phyloP scores from a whole-genome alignment of 2,888 invertebrate genomes.

The Cheilosia urbana region DNA sequence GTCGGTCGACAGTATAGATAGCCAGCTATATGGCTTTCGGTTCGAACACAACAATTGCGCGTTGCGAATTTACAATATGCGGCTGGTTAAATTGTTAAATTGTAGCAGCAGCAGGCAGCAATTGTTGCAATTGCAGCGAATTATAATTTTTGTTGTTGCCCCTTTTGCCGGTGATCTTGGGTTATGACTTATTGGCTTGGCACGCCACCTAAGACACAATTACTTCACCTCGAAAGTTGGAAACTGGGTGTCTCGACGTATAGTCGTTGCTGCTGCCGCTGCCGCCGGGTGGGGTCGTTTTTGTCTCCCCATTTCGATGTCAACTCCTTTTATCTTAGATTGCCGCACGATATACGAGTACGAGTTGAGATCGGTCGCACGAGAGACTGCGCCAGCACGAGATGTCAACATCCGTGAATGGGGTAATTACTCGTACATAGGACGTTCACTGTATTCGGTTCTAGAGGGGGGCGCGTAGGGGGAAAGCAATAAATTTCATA shows the following conservation, averaged over 20 bases:
- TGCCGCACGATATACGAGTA: background rate
- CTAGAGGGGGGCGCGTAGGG: background rate
- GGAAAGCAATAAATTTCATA: constrained; percentile 61
- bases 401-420: constrained; percentile 73
- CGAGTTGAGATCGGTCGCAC: background rate
- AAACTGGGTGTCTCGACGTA: constrained; percentile 29
- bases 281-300: constrained; percentile 47
- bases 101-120: constrained; percentile 42
- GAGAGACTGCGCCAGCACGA: constrained; percentile 43
- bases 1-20: constrained; percentile 26
- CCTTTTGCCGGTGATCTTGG: constrained; percentile 69
- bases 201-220: constrained; percentile 72
- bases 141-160: constrained; percentile 42
- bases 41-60: constrained; percentile 51
- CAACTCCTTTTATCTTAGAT: constrained; percentile 67
- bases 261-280: constrained; percentile 17
- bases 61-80: constrained; percentile 61
- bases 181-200: constrained; percentile 74
- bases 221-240: constrained; percentile 72
- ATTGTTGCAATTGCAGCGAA: constrained; percentile 66
- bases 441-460: constrained; percentile 8
- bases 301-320: constrained; percentile 48
- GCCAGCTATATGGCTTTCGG: constrained; percentile 6
- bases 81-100: constrained; percentile 56
- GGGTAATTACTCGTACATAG: constrained; percentile 63